Conservation (phyloP, 1,140 invertebrate species). For the Nebria ingens region DNA sequence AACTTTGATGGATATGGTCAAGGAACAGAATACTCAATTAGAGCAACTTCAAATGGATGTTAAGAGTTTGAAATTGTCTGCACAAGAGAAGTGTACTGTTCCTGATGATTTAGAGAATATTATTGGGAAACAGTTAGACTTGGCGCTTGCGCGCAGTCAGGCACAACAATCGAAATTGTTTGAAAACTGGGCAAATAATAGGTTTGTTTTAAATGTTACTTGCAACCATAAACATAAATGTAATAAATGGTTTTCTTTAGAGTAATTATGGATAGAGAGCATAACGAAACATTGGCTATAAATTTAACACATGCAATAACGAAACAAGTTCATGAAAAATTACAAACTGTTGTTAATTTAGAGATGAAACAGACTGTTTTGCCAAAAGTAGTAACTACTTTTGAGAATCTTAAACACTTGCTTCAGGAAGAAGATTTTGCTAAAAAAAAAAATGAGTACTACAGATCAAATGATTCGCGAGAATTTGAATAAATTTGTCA, state of each 20-base stretch:
- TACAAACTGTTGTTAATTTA: constrained; percentile 34
- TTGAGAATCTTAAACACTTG: constrained; percentile 57
- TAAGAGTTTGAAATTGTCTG: constrained; percentile 30
- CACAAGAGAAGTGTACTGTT: constrained; percentile 29
- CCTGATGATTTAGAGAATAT: constrained; percentile 20
- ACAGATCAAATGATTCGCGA: constrained; percentile 66
- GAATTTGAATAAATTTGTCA: constrained; percentile 65
- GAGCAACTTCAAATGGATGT: constrained; percentile 32
- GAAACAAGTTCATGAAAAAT: constrained; percentile 36
- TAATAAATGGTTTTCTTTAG: constrained; percentile 18
- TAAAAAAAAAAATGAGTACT: constrained; percentile 54
- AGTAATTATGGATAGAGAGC: constrained; percentile 33
- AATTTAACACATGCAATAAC: constrained; percentile 33
- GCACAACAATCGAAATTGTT: constrained; percentile 34
- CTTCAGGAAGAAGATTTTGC: constrained; percentile 57
- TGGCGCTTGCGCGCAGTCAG: constrained; percentile 32
- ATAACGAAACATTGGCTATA: constrained; percentile 36
- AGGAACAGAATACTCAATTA: constrained; percentile 31
- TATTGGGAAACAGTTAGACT: constrained; percentile 27
- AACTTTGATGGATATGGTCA: constrained; percentile 23
- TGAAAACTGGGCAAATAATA: constrained; percentile 17
- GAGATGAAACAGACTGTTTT: constrained; percentile 41
- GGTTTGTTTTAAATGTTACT: neutral
- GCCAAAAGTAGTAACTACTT: constrained; percentile 40
- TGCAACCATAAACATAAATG: neutral